Base-by-base conservation (phyloP, 2,797 vertebrate species). In the Semaprochilodus insignis region DNA sequence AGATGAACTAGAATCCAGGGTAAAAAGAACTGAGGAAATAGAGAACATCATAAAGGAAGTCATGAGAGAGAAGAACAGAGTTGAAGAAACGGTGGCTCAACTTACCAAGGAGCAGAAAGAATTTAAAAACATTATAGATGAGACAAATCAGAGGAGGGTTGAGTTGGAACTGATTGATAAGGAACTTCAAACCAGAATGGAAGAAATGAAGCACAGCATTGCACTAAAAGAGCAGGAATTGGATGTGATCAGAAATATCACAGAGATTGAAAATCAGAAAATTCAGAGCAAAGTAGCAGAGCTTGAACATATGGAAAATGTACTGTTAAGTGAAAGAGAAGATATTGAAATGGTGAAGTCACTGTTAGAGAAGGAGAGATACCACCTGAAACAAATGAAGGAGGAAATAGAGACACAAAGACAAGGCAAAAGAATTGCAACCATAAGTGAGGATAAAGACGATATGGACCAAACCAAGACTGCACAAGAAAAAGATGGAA, bases 31-130 rank as follows among this genome's bases (percentile, higher is more conserved):
- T 59, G 74, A 69, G 8, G 66, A 31, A 14, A 55, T 21, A 59
- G 73, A 76, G 23, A 48, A 25, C 13, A 44, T 77, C 65, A 63
- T 77, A 27, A 62, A 51, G 60, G 36, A 51, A 1, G 25, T 78
- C 1, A 19, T 66, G 4, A 84, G 59, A 77, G 78, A 84, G 57
- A 81, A 84, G 27, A 57, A 77, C 23, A 81, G 13, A 31, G 15
- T 27, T 67, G 74, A 81, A 54, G 60, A 81, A 62, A 74, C 78
- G 62, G 17, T 55, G 54, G 15, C 31, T 21, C 55, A 81, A 66
- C 83, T 84, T 73, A 60, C 36, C 21, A 67, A 69, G 66, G 60
- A 81, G 67, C 74, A 77, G 55, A 25, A 72, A 17, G 65, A 80
- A 44, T 13, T 84, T 4, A 23, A 57, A 80, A 80, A 71, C 3